phyloP scores from a whole-genome alignment of 2,113 vertebrate genomes.

The Chionodraco myersi region DNA sequence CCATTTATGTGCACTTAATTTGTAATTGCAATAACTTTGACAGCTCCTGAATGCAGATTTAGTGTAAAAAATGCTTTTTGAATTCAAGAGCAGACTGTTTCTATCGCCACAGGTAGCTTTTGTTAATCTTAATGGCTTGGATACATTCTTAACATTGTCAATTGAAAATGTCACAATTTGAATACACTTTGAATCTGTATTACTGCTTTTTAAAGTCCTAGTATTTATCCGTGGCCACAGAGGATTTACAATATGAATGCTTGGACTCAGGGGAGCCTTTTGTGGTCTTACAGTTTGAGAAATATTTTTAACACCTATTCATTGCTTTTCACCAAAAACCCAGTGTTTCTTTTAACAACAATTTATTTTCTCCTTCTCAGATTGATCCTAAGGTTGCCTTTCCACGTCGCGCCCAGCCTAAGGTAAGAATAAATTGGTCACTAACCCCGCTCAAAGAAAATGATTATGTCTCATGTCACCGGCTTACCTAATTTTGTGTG shows the following conservation, averaged over 20 bases:
- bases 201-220: slow-evolving; percentile 11
- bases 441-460: slow-evolving; percentile 65
- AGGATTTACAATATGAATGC: slow-evolving; percentile 12
- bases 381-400: slow-evolving; percentile 99
- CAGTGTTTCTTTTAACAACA: slow-evolving; percentile 44
- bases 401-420: slow-evolving; percentile 97
- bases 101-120: slow-evolving; percentile 27
- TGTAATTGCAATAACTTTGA: slow-evolving; percentile 48
- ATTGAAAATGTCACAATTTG: slow-evolving; percentile 25
- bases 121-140: slow-evolving; percentile 28
- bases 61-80: slow-evolving; percentile 22
- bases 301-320: slow-evolving; percentile 32
- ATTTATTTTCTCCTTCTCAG: slow-evolving; percentile 81
- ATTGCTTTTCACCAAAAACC: slow-evolving; percentile 42
- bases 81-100: slow-evolving; percentile 29
- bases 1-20: slow-evolving; percentile 53
- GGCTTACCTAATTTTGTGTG: slow-evolving; percentile 64
- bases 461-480: slow-evolving; percentile 68
- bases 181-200: slow-evolving; percentile 21
- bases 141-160: slow-evolving; percentile 28
- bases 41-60: slow-evolving; percentile 30
- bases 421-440: slow-evolving; percentile 90
- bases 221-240: slow-evolving; percentile 10
- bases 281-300: slow-evolving; percentile 29
- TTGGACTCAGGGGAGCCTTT: slow-evolving; percentile 3